Evolutionary conservation across 2,797 vertebrate species (phyloP).

Genomic region (Percopsis omiscomaycus): DNA sequence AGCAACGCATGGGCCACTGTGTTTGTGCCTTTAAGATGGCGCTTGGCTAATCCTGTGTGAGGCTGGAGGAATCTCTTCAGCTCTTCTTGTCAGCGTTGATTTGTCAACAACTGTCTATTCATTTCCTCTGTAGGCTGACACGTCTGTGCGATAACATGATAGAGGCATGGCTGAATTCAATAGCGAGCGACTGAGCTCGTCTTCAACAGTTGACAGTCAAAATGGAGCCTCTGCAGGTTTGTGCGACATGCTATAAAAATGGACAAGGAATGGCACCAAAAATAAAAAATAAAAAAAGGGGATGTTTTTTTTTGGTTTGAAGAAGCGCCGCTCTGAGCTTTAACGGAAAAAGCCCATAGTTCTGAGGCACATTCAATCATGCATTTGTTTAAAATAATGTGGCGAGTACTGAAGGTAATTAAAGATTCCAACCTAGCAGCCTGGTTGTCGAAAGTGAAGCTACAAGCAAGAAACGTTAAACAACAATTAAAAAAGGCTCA

Average conservation of each 20-base stretch:
- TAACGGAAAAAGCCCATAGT: conserved; percentile 44
- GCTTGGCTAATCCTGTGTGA: conserved; percentile 73
- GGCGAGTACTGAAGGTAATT: conserved; percentile 74
- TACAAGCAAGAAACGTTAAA: conserved; percentile 66
- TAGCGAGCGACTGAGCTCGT: conserved; percentile 3
- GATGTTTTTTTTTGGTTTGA: conserved; percentile 43
- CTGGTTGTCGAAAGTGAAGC: conserved; percentile 63
- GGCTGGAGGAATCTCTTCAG: conserved; percentile 74
- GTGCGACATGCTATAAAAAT: too few species aligned
- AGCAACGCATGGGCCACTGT: conserved; percentile 71
- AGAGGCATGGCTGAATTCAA: conserved; percentile 62
- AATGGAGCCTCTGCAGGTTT: not conserved
- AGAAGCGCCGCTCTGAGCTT: conserved; percentile 9
- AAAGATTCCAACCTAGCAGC: conserved; percentile 71
- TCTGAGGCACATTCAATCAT: conserved; percentile 63
- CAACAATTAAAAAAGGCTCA: conserved; percentile 76
- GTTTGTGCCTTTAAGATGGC: conserved; percentile 69
- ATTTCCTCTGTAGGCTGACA: conserved; percentile 75
- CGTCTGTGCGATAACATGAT: conserved; percentile 65
- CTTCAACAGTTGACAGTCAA: not conserved
- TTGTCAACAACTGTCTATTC: conserved; percentile 74
- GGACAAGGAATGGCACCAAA: too few species aligned
- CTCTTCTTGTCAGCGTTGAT: conserved; percentile 72
- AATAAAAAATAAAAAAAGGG: too few species aligned
- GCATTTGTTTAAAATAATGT: conserved; percentile 75